Percentiles rank a stretch among this genome's conserved stretches.
These are phyloP conservation scores for Cephalopachus bancanus DNA, from an alignment of 2,797 vertebrate genomes.

Conservation along the genomic window DNA sequence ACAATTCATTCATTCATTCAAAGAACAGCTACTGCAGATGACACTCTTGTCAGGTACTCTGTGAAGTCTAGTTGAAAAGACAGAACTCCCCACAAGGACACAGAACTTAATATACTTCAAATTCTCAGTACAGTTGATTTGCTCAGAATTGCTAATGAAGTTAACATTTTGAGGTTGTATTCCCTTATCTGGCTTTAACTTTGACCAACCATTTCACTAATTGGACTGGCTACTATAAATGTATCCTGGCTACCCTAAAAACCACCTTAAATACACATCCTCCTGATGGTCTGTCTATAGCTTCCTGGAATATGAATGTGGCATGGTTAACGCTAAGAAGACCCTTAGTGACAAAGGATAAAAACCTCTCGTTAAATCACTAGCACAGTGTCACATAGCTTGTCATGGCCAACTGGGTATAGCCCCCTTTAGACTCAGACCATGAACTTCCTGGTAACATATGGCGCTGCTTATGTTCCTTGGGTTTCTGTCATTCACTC, in stretches of 20 bases:
- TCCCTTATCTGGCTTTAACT: slow-evolving; percentile 39
- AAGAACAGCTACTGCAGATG: slow-evolving; percentile 12
- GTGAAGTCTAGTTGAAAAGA: background rate
- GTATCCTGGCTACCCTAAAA: slow-evolving; percentile 30
- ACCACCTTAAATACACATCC: background rate
- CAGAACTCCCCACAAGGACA: background rate
- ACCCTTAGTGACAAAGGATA: background rate
- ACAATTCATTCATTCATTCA: background rate
- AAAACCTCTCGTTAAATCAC: background rate
- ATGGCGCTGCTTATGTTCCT: background rate
- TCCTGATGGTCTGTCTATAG: background rate
- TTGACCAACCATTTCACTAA: background rate
- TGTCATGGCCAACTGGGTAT: background rate
- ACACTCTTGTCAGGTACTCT: background rate
- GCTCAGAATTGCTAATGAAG: background rate
- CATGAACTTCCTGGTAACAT: background rate
- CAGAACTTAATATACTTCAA: slow-evolving; percentile 35
- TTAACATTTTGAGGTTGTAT: slow-evolving; percentile 32
- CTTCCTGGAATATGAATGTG: slow-evolving; percentile 34
- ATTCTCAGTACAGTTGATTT: background rate
- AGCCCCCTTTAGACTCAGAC: background rate
- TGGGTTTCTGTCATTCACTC: background rate
- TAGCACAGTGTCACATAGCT: background rate
- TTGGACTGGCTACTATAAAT: background rate
- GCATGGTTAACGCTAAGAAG: slow-evolving; percentile 36